A percentile compares a stretch with the other conserved stretches of the same genome.
Conservation (phyloP, 92 coral and sea anemone genomes). For the Epizoanthus scotinus region DNA sequence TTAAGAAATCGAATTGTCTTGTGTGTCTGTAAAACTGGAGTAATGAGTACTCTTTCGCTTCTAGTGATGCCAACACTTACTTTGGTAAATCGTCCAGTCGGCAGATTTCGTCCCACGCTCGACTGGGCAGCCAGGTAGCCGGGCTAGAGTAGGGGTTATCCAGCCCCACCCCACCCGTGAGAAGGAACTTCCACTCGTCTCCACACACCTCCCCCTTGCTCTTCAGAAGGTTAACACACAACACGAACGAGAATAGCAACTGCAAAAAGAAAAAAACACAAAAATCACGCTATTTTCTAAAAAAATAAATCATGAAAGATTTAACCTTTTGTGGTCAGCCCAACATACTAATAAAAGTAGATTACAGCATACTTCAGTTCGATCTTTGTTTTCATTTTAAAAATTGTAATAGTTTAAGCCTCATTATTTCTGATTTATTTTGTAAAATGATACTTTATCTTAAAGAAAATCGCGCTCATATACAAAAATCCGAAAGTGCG, state of each 20-base stretch:
- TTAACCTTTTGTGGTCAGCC: too few relatives aligned
- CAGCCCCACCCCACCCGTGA: constrained; percentile 98
- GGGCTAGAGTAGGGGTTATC: constrained; percentile 97
- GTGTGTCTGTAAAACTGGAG: background rate
- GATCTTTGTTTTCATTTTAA: too few relatives aligned
- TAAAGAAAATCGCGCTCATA: too few relatives aligned
- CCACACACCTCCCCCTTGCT: constrained; percentile 92
- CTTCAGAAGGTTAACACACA: constrained; percentile 89
- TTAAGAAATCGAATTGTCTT: too few relatives aligned
- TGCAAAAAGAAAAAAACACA: constrained; percentile 15
- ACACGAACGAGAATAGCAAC: constrained; percentile 92
- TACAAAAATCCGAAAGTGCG: too few relatives aligned
- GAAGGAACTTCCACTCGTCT: constrained; percentile 91
- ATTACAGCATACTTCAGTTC: too few relatives aligned
- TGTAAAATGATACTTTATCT: too few relatives aligned
- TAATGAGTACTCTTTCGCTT: background rate
- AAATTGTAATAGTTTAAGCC: too few relatives aligned
- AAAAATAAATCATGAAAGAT: too few relatives aligned
- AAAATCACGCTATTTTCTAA: background rate
- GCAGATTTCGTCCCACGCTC: constrained; percentile 98
- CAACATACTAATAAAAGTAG: too few relatives aligned
- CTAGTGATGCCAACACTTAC: constrained; percentile 52
- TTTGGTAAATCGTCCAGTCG: constrained; percentile 80
- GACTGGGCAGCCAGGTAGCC: constrained; percentile 87
- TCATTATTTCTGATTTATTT: too few relatives aligned